Percentiles rank a stretch among this genome's conserved stretches.
These are phyloP conservation scores for Cnemophilus loriae DNA, from an alignment of 2,113 vertebrate species.

Conservation along the genomic window DNA sequence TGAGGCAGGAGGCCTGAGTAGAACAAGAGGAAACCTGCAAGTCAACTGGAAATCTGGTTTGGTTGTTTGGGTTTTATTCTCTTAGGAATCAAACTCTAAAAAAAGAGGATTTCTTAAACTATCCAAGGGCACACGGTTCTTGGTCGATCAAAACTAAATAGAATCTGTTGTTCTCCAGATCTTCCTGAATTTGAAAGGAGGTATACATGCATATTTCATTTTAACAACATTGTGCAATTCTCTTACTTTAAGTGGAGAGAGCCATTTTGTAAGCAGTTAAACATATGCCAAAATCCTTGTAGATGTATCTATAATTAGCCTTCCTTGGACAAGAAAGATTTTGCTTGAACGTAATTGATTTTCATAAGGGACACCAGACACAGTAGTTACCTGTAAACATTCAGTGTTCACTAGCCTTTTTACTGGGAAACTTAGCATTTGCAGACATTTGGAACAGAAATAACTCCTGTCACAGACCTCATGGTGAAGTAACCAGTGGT, in stretches of 20 bases:
- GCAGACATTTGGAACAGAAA: background rate
- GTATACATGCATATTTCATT: background rate
- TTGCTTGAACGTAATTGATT: background rate
- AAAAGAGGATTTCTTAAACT: background rate
- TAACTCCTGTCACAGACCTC: background rate
- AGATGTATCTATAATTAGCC: background rate
- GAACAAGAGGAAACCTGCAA: background rate
- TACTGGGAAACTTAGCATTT: background rate
- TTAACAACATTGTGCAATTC: background rate
- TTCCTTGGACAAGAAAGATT: background rate
- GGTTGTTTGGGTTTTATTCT: background rate
- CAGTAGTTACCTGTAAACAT: background rate
- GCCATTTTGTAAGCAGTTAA: background rate
- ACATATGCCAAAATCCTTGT: background rate
- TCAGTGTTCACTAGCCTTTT: background rate
- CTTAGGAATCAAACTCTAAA: background rate
- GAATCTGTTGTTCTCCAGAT: background rate
- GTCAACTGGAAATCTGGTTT: background rate
- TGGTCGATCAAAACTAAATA: background rate
- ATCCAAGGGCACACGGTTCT: accelerated
- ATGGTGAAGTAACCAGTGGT: background rate
- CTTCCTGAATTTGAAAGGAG: background rate
- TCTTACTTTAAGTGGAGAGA: background rate
- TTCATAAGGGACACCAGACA: background rate
- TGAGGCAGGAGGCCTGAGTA: background rate